phyloP scores from a whole-genome alignment of 2,113 vertebrate species.

The Bucco capensis region DNA sequence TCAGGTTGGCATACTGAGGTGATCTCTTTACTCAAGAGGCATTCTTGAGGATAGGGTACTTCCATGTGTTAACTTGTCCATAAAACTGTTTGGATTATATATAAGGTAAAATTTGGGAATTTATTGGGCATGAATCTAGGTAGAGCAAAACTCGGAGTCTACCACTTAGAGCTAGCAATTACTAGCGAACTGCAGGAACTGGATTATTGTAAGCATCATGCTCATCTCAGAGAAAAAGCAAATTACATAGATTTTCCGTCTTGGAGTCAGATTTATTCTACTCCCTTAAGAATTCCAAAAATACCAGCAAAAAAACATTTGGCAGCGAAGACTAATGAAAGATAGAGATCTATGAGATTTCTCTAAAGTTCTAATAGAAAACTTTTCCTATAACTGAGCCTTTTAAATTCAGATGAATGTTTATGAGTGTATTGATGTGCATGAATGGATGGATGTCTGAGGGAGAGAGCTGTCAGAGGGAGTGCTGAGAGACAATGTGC shows the following conservation, averaged over 20 bases:
- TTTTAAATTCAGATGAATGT: not conserved
- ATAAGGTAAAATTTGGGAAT: not conserved
- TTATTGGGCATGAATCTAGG: not conserved
- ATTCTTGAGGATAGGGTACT: not conserved
- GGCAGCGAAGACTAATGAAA: not conserved
- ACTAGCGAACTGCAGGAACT: not conserved
- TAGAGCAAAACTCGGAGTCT: not conserved
- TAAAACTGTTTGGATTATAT: not conserved
- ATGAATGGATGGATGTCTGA: not conserved
- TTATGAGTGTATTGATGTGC: not conserved
- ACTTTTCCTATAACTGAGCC: not conserved
- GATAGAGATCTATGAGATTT: not conserved
- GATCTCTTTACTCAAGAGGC: not conserved
- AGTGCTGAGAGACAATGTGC: not conserved
- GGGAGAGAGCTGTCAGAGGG: not conserved
- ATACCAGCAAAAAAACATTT: not conserved
- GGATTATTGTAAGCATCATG: not conserved
- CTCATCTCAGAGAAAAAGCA: not conserved
- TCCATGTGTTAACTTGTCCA: not conserved
- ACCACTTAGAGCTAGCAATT: not conserved
- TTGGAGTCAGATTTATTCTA: not conserved
- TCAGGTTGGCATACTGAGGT: not conserved
- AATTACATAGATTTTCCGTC: slow-evolving; percentile 21
- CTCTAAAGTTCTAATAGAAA: not conserved
- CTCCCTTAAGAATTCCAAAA: not conserved